Percentiles rank a stretch among this genome's conserved stretches.
phyloP scores from a whole-genome alignment of 2,888 invertebrate genomes.

The Drosophila quinaria region DNA sequence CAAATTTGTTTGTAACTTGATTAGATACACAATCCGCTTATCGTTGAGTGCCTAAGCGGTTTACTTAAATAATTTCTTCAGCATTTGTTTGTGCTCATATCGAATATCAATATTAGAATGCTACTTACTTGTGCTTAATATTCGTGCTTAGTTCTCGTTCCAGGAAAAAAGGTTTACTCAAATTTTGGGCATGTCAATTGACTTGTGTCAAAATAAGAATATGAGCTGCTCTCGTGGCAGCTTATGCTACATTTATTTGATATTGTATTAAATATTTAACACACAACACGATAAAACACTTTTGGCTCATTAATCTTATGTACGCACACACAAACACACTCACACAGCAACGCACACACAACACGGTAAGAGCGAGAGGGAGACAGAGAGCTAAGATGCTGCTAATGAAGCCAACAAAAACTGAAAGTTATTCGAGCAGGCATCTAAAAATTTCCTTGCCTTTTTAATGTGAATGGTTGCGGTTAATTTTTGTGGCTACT shows the following conservation, averaged over 20 bases:
- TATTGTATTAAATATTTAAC: constrained; percentile 79
- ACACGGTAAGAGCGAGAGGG: not conserved
- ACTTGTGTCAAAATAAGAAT: constrained; percentile 36
- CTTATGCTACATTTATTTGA: constrained; percentile 77
- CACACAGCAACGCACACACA: constrained; percentile 8
- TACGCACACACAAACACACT: constrained; percentile 26
- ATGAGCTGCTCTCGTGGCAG: constrained; percentile 28
- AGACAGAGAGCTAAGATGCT: constrained; percentile 32
- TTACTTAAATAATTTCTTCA: constrained; percentile 25
- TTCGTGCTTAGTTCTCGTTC: constrained; percentile 7
- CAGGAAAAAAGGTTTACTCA: constrained; percentile 2
- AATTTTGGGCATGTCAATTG: constrained; percentile 28
- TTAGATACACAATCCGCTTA: constrained; percentile 30
- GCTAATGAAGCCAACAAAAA: constrained; percentile 63
- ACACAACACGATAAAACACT: constrained; percentile 80
- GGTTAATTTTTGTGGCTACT: constrained; percentile 23
- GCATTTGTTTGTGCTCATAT: constrained; percentile 8
- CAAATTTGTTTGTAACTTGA: constrained; percentile 16
- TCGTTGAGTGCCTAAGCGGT: constrained; percentile 22
- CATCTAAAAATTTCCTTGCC: constrained; percentile 34
- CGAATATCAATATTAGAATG: constrained; percentile 35
- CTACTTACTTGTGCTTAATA: constrained; percentile 35
- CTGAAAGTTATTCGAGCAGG: constrained; percentile 24
- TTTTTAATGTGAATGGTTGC: constrained; percentile 56
- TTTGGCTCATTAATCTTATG: constrained; percentile 76